These are phyloP conservation scores for Dioctria rufipes DNA, from an alignment of 2,888 invertebrate species.

Conservation along the genomic window DNA sequence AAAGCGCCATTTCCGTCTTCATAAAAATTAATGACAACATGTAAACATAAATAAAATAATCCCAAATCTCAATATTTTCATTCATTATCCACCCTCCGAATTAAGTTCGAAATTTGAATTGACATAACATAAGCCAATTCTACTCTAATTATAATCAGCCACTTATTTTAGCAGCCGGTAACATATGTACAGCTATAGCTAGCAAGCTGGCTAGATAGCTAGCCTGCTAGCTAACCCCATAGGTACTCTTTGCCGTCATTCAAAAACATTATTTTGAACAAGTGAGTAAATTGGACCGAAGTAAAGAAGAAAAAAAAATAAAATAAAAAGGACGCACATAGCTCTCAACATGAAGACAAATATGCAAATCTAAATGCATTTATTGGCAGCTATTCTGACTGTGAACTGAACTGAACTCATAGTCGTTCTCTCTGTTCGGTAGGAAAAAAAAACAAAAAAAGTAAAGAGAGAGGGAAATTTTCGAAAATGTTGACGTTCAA, in stretches of 20 bases:
- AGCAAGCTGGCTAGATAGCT: too few relatives aligned
- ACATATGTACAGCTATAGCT: background rate
- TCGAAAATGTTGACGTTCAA: constrained; percentile 32
- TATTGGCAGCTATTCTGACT: constrained; percentile 52
- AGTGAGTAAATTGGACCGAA: constrained; percentile 4
- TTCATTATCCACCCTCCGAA: constrained; percentile 29
- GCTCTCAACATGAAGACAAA: constrained; percentile 29
- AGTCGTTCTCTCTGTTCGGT: background rate
- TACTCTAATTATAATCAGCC: constrained; percentile 50
- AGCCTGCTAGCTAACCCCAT: too few relatives aligned
- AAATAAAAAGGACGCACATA: constrained; percentile 32
- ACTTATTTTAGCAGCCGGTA: constrained; percentile 44
- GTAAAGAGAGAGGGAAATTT: constrained; percentile 12
- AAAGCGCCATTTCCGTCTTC: too few relatives aligned
- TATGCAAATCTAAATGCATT: constrained; percentile 51
- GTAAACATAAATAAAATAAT: background rate
- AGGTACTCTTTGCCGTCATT: background rate
- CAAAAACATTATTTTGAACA: background rate
- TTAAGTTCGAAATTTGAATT: constrained; percentile 4
- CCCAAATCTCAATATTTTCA: constrained; percentile 12
- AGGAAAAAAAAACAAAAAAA: background rate
- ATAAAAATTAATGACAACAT: background rate
- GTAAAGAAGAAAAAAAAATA: background rate
- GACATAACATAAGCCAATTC: constrained; percentile 15
- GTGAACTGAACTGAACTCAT: background rate